Conservation (phyloP, 2,113 vertebrate species). For the Anhinga anhinga region DNA sequence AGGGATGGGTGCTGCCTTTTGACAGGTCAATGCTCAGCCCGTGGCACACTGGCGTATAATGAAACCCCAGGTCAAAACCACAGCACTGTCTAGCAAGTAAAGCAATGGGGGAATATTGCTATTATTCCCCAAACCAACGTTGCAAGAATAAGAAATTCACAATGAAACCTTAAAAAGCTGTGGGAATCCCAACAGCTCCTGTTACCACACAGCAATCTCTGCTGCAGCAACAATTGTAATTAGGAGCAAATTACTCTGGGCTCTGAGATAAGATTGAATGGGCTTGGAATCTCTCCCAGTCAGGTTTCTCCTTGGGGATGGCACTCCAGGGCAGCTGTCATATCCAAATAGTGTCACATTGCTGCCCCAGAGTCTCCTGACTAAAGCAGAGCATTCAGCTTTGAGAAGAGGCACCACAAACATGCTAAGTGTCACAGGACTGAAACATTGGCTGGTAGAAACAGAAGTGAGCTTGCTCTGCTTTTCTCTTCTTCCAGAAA, state of each 20-base stretch:
- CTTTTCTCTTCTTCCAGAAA: neutral
- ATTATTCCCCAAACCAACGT: neutral
- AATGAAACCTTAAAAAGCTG: neutral
- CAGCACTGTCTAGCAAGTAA: neutral
- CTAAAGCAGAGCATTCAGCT: neutral
- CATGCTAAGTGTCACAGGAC: neutral
- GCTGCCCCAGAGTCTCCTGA: neutral
- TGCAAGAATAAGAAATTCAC: neutral
- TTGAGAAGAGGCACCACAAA: neutral
- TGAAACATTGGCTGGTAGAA: neutral
- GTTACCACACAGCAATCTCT: neutral
- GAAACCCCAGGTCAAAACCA: neutral
- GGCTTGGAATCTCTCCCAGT: neutral
- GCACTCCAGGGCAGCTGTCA: neutral
- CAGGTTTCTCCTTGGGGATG: neutral
- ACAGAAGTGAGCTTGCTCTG: neutral
- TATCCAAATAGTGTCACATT: neutral
- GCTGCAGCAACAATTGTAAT: neutral
- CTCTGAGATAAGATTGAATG: neutral
- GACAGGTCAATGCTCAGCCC: constrained; percentile 10
- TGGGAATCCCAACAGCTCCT: neutral
- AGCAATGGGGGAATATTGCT: neutral
- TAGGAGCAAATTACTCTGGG: neutral
- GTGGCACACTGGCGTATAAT: rapidly evolving
- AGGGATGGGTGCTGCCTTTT: neutral